Base-by-base conservation (phyloP, 1,140 invertebrate species). In the Chironomus striatipennis region DNA sequence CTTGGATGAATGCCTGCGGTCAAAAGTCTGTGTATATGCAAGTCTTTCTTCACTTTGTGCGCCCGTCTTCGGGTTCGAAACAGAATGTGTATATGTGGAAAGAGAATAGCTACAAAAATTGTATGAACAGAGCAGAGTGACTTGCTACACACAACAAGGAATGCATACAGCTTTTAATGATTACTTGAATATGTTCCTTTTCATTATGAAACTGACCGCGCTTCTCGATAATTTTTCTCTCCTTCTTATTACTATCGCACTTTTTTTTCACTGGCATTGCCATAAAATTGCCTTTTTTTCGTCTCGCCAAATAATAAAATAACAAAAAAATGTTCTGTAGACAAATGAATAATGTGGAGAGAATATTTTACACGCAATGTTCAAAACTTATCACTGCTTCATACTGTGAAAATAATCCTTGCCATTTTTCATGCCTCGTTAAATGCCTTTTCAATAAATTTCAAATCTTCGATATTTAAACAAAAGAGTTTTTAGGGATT, bases 161-260 rank as follows among this genome's bases (percentile, higher is more conserved):
- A 70, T 70, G 18, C 65, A 70, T 18, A 70, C 17, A 70, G 18
- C 18, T 70, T 70, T 70, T 70, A 67, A 67, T 70, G 18, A 70
- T 70, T 18, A 17, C 64, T 15, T 15, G 64, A 70, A 70, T 18
- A n/a, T 18, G 18, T 67, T 8, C 64, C 64, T 67, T 67, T 67
- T 67, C 18, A 67, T 67, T 67, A 67, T 67, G 17, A 67, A 67
- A 67, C 17, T n/a, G n/a, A 67, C 64, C 64, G 64, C 64, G 17
- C 64, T 20, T 17, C 64, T 17, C 64, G 64, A 20, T 67, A 8
- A 67, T 12, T 67, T 18, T 67, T 7, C 17, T 17, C 64, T 17
- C 47, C 47, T 47, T 47, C 43, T 47, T 47, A 2, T 15, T 47
- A 7, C 43, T 10, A 34, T 34, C 17, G 64, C 64, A 20, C 18